A percentile compares a stretch with the other conserved stretches of the same genome.
phyloP scores from a whole-genome alignment of 2,797 vertebrate genomes.

The Scarus forsteni region DNA sequence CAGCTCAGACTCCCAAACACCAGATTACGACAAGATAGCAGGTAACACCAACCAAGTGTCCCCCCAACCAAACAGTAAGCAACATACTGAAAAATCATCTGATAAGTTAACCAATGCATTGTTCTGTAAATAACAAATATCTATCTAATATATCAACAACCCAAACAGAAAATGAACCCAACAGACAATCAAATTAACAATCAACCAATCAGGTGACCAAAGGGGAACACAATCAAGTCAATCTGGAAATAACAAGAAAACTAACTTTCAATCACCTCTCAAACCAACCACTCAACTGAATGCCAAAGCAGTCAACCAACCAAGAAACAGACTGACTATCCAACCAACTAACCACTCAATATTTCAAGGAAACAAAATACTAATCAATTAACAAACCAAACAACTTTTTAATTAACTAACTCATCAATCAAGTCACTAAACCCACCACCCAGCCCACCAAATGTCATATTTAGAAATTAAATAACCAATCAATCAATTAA shows the following conservation, averaged over 20 bases:
- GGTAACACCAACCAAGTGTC: slow-evolving; percentile 73
- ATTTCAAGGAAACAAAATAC: no score
- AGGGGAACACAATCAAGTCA: no score
- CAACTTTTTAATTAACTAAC: background rate
- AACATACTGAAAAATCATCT: no score
- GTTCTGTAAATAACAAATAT: background rate
- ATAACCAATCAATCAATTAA: background rate
- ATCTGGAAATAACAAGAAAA: no score
- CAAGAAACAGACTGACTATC: background rate
- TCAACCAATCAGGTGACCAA: background rate
- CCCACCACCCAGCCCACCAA: no score
- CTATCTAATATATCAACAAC: background rate
- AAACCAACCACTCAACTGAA: no score
- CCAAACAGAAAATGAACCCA: background rate
- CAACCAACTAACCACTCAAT: background rate
- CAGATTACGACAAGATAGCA: slow-evolving; percentile 88
- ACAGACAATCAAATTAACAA: background rate
- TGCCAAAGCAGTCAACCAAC: no score
- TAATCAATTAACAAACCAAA: no score
- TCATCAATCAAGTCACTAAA: background rate
- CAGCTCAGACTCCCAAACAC: slow-evolving; percentile 92
- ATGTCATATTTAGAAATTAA: no score
- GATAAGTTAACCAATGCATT: no score
- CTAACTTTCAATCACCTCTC: no score
- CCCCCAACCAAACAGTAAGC: no score